A percentile compares a stretch with the other conserved stretches of the same genome.
Conservation (phyloP, 1,140 invertebrate genomes). For the Ceratina japonica region DNA sequence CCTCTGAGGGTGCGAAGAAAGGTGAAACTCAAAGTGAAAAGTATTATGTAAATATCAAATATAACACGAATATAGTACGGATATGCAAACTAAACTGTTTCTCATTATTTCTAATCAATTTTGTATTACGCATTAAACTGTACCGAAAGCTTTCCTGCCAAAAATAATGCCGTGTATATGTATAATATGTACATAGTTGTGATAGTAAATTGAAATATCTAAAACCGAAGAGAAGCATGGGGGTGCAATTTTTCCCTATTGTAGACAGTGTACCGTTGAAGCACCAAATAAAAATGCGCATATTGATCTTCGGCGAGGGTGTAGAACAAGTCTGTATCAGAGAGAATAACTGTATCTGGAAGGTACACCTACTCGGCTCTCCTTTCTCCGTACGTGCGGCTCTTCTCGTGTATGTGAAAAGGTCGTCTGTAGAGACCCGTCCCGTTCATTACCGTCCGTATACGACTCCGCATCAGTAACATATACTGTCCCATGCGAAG, state of each 20-base stretch:
- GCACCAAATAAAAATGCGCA: constrained; percentile 29
- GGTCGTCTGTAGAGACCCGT: constrained; percentile 79
- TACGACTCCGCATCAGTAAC: constrained; percentile 84
- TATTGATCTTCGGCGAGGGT: constrained; percentile 24
- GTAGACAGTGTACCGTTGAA: no score
- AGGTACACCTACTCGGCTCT: constrained; percentile 45
- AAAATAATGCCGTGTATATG: no score
- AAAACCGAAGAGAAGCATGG: background rate
- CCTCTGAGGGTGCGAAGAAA: no score
- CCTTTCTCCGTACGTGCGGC: constrained; percentile 77
- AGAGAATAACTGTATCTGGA: constrained; percentile 20
- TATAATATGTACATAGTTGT: no score
- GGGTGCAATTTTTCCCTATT: background rate
- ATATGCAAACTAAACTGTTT: no score
- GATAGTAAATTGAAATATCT: background rate
- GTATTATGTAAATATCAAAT: no score
- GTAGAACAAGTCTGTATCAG: constrained; percentile 22
- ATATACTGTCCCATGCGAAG: constrained; percentile 86
- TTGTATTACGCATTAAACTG: no score
- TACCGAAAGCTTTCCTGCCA: no score
- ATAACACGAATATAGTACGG: no score
- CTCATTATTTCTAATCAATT: no score
- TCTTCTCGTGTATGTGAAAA: constrained; percentile 83
- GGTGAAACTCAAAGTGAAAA: no score
- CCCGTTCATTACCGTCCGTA: constrained; percentile 90